phyloP scores from a whole-genome alignment of 2,888 invertebrate species.

The Drosophila eohydei region DNA sequence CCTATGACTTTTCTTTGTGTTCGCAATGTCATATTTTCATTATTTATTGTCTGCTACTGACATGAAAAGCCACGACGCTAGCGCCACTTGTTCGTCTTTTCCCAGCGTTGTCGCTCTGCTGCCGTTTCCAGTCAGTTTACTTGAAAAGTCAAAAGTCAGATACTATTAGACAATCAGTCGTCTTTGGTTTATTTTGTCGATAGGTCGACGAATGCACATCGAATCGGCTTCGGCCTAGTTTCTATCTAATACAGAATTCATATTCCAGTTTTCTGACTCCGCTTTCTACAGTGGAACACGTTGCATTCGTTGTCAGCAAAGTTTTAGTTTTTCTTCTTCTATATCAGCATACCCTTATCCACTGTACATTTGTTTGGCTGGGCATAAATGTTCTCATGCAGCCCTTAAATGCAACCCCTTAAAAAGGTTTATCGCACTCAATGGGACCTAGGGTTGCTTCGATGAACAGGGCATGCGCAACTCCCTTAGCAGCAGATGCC shows the following conservation, averaged over 20 bases:
- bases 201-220: conserved; percentile 33
- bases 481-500: conserved; percentile 27
- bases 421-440: not conserved
- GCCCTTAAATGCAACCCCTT: conserved; percentile 19
- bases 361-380: not conserved
- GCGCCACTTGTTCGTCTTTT: conserved; percentile 45
- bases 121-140: not conserved
- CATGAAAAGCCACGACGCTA: conserved; percentile 51
- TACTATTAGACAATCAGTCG: conserved; percentile 40
- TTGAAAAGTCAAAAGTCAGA: conserved; percentile 44
- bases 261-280: not conserved
- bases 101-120: not conserved
- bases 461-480: conserved; percentile 29
- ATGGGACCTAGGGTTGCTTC: conserved; percentile 31
- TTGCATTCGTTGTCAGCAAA: not conserved
- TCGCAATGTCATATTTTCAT: conserved; percentile 29
- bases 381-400: not conserved
- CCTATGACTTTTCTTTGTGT: conserved; percentile 47
- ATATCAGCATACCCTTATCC: not conserved
- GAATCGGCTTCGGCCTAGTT: conserved; percentile 5
- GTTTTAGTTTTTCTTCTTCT: no score
- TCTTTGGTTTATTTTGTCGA: conserved; percentile 17
- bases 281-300: not conserved
- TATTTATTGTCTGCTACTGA: conserved; percentile 57
- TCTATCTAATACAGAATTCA: not conserved